A percentile compares a stretch with the other conserved stretches of the same genome.
Conservation (phyloP, 2,888 invertebrate genomes). For the Leptopilina syphax region DNA sequence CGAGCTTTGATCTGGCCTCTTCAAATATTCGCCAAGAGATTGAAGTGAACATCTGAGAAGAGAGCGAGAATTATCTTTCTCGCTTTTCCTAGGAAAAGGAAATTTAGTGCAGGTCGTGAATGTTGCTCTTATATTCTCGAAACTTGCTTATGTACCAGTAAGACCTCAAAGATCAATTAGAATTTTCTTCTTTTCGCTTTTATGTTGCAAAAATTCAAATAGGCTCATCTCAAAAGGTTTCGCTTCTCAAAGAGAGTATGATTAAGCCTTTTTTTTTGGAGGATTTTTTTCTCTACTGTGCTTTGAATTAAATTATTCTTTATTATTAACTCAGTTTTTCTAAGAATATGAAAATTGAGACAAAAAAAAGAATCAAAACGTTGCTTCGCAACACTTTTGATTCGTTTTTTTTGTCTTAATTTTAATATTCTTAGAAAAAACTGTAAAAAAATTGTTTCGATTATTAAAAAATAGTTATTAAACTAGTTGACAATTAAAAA, state of each 20-base stretch:
- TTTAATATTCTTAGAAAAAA: too few species aligned
- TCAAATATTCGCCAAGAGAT: slow-evolving; percentile 76
- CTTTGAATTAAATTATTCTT: too few species aligned
- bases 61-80: slow-evolving; percentile 68
- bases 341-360: too few species aligned
- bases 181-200: slow-evolving; percentile 33
- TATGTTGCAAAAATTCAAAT: slow-evolving; percentile 26
- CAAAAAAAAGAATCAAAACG: too few species aligned
- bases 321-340: too few species aligned
- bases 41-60: slow-evolving; percentile 75
- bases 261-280: background rate
- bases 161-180: slow-evolving; percentile 52
- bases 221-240: background rate
- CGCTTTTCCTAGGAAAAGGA: slow-evolving; percentile 31
- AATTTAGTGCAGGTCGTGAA: slow-evolving; percentile 11
- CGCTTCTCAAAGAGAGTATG: slow-evolving; percentile 4
- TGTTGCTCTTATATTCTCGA: background rate
- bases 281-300: background rate
- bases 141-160: slow-evolving; percentile 27
- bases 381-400: too few species aligned
- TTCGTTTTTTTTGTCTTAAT: too few species aligned
- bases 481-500: too few species aligned
- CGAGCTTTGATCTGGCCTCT: slow-evolving; percentile 76
- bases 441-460: too few species aligned
- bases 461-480: too few species aligned